A percentile compares a stretch with the other conserved stretches of the same genome.
phyloP scores from a whole-genome alignment of 1,140 invertebrate species.

The Vollenhovia emeryi region DNA sequence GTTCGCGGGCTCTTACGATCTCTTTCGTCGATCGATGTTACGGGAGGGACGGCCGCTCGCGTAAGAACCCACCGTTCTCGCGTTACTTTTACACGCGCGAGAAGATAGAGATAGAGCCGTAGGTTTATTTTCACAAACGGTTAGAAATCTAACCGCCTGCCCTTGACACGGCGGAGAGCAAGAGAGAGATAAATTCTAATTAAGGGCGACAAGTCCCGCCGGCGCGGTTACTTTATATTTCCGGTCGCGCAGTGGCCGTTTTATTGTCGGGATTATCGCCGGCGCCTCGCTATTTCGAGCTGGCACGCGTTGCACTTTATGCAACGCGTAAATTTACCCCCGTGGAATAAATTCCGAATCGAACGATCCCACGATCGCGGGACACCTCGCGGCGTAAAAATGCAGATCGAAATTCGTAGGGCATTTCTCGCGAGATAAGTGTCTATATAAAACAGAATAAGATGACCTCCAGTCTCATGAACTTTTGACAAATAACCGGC shows the following conservation, averaged over 20 bases:
- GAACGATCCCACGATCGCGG: neutral
- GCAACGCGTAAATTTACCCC: slow-evolving; percentile 34
- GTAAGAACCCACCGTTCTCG: neutral
- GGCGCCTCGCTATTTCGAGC: slow-evolving; percentile 30
- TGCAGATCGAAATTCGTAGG: neutral
- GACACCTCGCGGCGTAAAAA: neutral
- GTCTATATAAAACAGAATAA: neutral
- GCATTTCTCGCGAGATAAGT: neutral
- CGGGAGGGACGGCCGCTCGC: neutral
- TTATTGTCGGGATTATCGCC: slow-evolving; percentile 59
- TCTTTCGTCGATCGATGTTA: neutral
- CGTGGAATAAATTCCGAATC: slow-evolving; percentile 47
- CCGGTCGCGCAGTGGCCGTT: slow-evolving; percentile 46
- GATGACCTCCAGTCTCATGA: neutral
- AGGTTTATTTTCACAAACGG: slow-evolving; percentile 28
- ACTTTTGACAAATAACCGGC: neutral
- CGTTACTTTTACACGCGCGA: slow-evolving; percentile 15
- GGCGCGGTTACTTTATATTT: slow-evolving; percentile 68
- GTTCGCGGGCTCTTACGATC: neutral
- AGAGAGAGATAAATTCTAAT: slow-evolving; percentile 69
- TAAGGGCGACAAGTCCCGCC: slow-evolving; percentile 64
- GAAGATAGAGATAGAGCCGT: neutral
- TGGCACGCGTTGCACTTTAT: neutral
- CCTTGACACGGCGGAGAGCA: slow-evolving; percentile 28
- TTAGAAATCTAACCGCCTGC: neutral